Evolutionary conservation across 2,888 invertebrate species (phyloP).

Genomic region (Chromoteleia sp.): DNA sequence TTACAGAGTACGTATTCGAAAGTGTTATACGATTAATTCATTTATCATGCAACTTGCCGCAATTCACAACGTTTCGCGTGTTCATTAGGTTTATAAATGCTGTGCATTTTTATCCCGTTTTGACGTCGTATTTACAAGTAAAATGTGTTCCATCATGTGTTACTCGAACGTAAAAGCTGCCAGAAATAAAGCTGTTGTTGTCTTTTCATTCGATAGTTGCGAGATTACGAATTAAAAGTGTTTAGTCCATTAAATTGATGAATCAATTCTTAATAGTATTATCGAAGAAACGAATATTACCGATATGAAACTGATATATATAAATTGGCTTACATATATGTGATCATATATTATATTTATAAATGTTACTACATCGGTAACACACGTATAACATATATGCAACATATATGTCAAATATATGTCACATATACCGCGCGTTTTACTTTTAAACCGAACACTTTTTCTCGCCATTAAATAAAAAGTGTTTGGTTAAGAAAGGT

Average conservation of each 20-base stretch:
- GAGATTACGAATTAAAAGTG: neutral
- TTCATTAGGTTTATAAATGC: slow-evolving; percentile 41
- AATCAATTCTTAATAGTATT: neutral
- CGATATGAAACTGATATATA: too few species aligned
- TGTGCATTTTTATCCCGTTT: slow-evolving; percentile 32
- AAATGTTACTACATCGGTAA: too few species aligned
- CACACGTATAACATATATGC: too few species aligned
- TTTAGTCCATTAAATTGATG: slow-evolving; percentile 15
- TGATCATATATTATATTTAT: too few species aligned
- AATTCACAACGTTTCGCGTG: slow-evolving; percentile 5
- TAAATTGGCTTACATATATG: too few species aligned
- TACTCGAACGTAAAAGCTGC: slow-evolving; percentile 21
- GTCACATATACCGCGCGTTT: too few species aligned
- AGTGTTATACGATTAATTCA: too few species aligned
- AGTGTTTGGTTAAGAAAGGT: too few species aligned
- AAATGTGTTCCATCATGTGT: slow-evolving; percentile 3
- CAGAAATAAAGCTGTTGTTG: slow-evolving; percentile 23
- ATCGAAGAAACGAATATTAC: neutral
- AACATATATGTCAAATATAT: too few species aligned
- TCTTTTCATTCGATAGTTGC: slow-evolving; percentile 18
- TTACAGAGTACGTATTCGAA: too few species aligned
- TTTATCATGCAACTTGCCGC: neutral
- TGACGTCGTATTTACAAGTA: slow-evolving; percentile 3
- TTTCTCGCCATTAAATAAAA: too few species aligned
- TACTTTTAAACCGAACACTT: too few species aligned